Base-by-base conservation (phyloP, 2,888 invertebrate genomes). In the Stratiomys singularior region DNA sequence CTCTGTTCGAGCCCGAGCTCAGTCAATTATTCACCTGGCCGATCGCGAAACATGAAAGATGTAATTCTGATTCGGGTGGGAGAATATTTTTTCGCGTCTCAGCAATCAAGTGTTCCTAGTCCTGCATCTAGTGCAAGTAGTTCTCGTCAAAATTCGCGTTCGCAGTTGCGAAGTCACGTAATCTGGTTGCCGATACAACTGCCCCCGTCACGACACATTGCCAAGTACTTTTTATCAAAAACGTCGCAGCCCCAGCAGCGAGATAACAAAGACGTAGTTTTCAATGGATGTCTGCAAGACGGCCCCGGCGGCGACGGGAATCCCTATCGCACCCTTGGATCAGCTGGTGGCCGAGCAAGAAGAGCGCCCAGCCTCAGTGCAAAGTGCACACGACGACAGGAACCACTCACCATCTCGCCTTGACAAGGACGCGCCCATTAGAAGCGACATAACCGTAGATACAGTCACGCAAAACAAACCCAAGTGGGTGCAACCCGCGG, bases 11-110 rank as follows among this genome's bases (percentile, higher is more conserved):
- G 60, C 30, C n/a, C 67, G 67, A 25, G 28, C 23, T 27, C 30
- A 30, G 23, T 30, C 69, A 69, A 25, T 47, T 44, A 47, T 47
- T 69, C 46, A 47, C 37, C 15, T 2, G 11, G 37, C 21, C 74
- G 58, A 11, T 13, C 2, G 58, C n/a, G 60, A 74, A 74, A 74
- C 74, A 74, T 74, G 74, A 58, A 74, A 74, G 21, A 74, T 74
- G 74, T 74, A 74, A 74, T 74, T 74, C n/a, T 4, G 37, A 18
- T 11, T 52, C 30, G 52, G 71, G 56, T 27, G 71, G 71, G 30
- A 21, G 74, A 46, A 37, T 74, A 30, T 37, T 13, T 25, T 60
- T 60, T 58, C 44, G 21, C 60, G 30, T 60, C 72, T 15, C 15
- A 18, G 37, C 74, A n/a, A 74, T 28, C 37, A 28, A 60, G 28